Percentiles rank a stretch among this genome's conserved stretches.
Conservation (phyloP, 2,888 invertebrate species). For the Zaprionus bogoriensis region DNA sequence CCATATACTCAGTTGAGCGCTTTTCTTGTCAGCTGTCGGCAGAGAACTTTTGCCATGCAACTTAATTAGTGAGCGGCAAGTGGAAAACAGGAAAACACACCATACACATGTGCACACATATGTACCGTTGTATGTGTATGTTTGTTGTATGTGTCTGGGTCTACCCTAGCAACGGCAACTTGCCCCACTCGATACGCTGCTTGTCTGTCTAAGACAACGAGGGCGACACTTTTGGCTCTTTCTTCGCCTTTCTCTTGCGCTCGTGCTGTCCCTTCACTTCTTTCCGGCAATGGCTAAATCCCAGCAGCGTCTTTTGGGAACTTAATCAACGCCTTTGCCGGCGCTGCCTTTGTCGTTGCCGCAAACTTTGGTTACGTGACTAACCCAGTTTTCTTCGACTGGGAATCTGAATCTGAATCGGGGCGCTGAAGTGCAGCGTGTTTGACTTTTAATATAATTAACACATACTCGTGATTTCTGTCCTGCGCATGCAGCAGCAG, state of each 20-base stretch:
- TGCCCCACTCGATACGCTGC: slow-evolving; percentile 10
- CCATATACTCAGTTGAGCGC: slow-evolving; percentile 43
- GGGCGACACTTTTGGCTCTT: slow-evolving; percentile 44
- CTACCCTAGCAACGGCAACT: not conserved
- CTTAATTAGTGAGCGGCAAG: slow-evolving; percentile 74
- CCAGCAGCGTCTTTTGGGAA: slow-evolving; percentile 61
- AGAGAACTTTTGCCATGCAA: slow-evolving; percentile 63
- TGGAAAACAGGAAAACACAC: slow-evolving; percentile 68
- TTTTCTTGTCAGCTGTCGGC: slow-evolving; percentile 63
- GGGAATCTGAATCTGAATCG: slow-evolving; percentile 37
- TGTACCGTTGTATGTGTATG: slow-evolving; percentile 17
- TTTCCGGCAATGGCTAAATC: slow-evolving; percentile 40
- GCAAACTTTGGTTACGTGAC: slow-evolving; percentile 65
- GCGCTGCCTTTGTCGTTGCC: not conserved
- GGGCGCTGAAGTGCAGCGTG: slow-evolving; percentile 45
- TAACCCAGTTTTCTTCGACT: slow-evolving; percentile 59
- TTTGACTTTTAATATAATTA: slow-evolving; percentile 56
- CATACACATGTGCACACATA: slow-evolving; percentile 13
- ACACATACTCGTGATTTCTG: slow-evolving; percentile 44
- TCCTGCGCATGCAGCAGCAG: slow-evolving; percentile 1
- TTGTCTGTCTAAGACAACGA: slow-evolving; percentile 22
- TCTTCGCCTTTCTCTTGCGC: not conserved
- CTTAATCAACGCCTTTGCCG: slow-evolving; percentile 63
- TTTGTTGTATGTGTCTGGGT: not conserved
- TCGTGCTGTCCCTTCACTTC: not conserved